These are phyloP conservation scores for Thumatha senex DNA, from an alignment of 2,888 invertebrate species.

Conservation along the genomic window DNA sequence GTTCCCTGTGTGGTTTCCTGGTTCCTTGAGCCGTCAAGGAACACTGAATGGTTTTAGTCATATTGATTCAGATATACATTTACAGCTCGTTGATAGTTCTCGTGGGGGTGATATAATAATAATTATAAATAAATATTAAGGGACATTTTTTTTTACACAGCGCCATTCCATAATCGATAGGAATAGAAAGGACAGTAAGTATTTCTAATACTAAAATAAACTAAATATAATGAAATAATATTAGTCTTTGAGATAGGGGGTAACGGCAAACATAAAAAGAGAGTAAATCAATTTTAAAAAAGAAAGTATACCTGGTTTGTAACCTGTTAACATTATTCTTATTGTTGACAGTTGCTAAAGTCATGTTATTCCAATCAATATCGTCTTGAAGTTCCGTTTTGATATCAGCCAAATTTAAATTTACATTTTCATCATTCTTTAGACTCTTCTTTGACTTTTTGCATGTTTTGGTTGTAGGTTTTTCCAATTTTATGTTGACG, in stretches of 20 bases:
- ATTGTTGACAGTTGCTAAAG: conserved; percentile 71
- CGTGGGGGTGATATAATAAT: too few relatives aligned
- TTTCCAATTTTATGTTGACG: conserved; percentile 71
- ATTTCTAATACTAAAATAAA: background rate
- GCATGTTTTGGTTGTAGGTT: conserved; percentile 40
- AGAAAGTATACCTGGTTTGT: conserved; percentile 60
- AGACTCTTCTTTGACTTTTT: conserved; percentile 63
- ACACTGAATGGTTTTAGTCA: too few relatives aligned
- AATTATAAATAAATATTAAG: background rate
- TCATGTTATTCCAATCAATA: conserved; percentile 77
- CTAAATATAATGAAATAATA: too few relatives aligned
- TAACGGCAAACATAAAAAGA: background rate
- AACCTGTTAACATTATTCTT: conserved; percentile 67
- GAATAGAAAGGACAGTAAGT: background rate
- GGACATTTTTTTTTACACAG: too few relatives aligned
- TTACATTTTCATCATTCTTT: conserved; percentile 41
- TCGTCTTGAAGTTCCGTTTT: conserved; percentile 79
- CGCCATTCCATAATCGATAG: too few relatives aligned
- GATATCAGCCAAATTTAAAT: conserved; percentile 65
- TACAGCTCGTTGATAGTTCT: too few relatives aligned
- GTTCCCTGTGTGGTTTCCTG: too few relatives aligned
- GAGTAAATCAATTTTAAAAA: background rate
- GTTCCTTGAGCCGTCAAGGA: too few relatives aligned
- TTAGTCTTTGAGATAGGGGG: background rate
- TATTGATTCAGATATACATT: too few relatives aligned